phyloP scores from a whole-genome alignment of 2,888 invertebrate species.

The Drosophila pseudotakahashii region DNA sequence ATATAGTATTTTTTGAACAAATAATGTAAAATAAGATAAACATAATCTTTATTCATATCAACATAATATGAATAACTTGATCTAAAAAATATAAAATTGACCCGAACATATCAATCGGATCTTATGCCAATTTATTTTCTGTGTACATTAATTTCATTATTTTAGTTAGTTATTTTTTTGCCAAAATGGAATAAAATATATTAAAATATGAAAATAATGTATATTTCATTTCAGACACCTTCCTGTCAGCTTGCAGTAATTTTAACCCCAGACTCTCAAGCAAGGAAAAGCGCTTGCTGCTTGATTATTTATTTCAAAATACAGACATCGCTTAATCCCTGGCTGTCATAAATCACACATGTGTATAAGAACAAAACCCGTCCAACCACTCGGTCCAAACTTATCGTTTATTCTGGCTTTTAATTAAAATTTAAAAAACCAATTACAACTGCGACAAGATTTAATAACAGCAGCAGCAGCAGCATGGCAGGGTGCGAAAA shows the following conservation, averaged over 20 bases:
- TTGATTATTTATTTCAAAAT: slow-evolving; percentile 35
- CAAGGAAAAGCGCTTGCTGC: slow-evolving; percentile 10
- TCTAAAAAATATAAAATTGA: too few species aligned
- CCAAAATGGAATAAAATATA: not conserved
- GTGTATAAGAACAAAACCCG: slow-evolving; percentile 23
- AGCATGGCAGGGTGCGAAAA: slow-evolving; percentile 44
- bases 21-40: too few species aligned
- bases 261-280: not conserved
- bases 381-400: slow-evolving; percentile 26
- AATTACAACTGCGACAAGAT: slow-evolving; percentile 59
- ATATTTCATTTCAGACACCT: not conserved
- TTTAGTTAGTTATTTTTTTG: not conserved
- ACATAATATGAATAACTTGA: too few species aligned
- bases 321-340: slow-evolving; percentile 33
- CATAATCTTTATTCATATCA: too few species aligned
- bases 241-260: not conserved
- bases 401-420: slow-evolving; percentile 50
- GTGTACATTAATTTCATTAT: too few species aligned
- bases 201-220: not conserved
- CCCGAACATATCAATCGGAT: too few species aligned
- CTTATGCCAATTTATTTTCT: too few species aligned
- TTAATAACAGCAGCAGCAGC: slow-evolving; percentile 51
- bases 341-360: slow-evolving; percentile 37
- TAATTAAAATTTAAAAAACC: slow-evolving; percentile 64
- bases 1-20: too few species aligned